These are phyloP conservation scores for Lepus americanus DNA, from an alignment of 2,113 vertebrate genomes.

Conservation along the genomic window DNA sequence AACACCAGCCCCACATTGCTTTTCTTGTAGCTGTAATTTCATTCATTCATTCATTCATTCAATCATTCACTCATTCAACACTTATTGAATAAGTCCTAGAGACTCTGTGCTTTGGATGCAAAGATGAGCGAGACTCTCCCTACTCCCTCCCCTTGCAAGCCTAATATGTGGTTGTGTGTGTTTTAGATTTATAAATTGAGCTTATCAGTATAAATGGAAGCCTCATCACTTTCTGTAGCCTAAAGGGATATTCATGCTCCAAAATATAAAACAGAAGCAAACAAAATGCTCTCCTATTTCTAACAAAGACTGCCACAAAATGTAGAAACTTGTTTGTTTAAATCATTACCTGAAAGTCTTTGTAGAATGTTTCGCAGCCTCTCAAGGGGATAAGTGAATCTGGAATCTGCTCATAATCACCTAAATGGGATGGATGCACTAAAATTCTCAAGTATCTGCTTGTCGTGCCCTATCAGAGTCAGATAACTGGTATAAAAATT, in stretches of 20 bases:
- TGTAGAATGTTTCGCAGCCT: background rate
- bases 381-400: background rate
- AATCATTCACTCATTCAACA: background rate
- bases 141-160: background rate
- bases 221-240: background rate
- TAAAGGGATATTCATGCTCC: background rate
- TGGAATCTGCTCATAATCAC: slow-evolving; percentile 7
- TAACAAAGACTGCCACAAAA: background rate
- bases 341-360: background rate
- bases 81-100: background rate
- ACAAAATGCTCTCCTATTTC: background rate
- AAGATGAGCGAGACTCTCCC: background rate
- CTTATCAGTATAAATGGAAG: background rate
- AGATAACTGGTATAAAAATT: background rate
- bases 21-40: background rate
- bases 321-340: background rate
- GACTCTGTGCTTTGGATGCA: background rate
- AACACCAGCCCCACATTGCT: background rate
- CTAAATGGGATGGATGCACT: background rate
- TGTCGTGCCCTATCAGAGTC: background rate
- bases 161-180: background rate
- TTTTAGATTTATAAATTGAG: background rate
- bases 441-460: background rate
- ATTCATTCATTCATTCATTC: background rate
- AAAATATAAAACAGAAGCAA: background rate